Evolutionary conservation across 2,113 vertebrate genomes (phyloP), one percentile per base, ranked within the genome.

Genomic region (Sphaerodactylus townsendi): DNA sequence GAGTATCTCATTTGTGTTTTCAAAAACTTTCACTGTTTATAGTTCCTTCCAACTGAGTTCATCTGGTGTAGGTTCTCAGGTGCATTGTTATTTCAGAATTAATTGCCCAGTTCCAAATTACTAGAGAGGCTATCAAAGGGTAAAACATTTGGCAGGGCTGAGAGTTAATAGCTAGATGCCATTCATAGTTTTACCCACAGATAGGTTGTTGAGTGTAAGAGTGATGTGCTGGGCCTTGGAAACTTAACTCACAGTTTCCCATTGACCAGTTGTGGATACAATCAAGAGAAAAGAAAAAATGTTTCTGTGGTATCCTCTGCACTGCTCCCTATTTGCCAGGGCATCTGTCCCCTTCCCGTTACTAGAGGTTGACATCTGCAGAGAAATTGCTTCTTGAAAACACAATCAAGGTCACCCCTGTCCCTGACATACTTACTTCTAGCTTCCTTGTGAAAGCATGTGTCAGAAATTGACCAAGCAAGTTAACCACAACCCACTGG

Each of bases 191-290:
- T 59, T 92, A 89, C 69, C 80, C 48, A 90, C 75, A 89, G 90
- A 83, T 78, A 87, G 68, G 41, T 81, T 3, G 39, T 39, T 83
- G 88, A 90, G 62, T 87, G 50, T 74, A 83, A 66, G 69, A 79
- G 28, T 70, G 79, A 94, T 93, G 87, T 89, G 88, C 80, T 87
- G 72, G 48, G 76, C 64, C 33, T 62, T 91, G 71, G 56, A 93
- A 87, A 87, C 37, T n/a, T 91, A 95, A 93, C 93, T 93, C 87
- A 88, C 80, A 64, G 78, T 83, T 88, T 91, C 68, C 81, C 93
- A 75, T 79, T 64, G n/a, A 83, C 84, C 68, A 64, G 17, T 89
- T 79, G 56, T 77, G 73, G 68, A 81, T 76, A 19, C 76, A 83
- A 81, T 81, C 70, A 87, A 88, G 80, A 87, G 92, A 25, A 86